A percentile compares a stretch with the other conserved stretches of the same genome.
Evolutionary conservation across 2,797 vertebrate species (phyloP).

Genomic region (Ciconia nigra): DNA sequence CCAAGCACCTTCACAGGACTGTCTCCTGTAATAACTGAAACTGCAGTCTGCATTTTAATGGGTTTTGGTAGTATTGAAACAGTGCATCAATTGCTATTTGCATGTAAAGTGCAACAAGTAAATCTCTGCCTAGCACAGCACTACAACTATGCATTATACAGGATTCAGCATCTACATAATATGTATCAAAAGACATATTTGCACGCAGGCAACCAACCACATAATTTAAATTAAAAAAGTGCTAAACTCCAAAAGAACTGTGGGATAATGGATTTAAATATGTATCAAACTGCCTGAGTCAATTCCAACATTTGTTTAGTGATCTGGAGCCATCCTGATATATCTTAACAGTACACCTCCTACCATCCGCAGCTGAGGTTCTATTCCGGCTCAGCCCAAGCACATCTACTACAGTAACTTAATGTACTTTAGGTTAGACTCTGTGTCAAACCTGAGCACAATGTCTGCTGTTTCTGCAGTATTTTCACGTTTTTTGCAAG

Average conservation of each 20-base stretch:
- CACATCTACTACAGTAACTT: neutral
- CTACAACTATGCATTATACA: neutral
- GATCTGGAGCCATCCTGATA: neutral
- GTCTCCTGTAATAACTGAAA: neutral
- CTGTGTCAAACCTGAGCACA: neutral
- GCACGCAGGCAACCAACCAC: neutral
- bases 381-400: neutral
- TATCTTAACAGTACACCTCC: neutral
- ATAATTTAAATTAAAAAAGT: neutral
- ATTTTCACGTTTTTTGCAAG: neutral
- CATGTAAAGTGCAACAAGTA: neutral
- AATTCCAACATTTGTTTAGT: neutral
- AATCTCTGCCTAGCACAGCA: neutral
- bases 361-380: neutral
- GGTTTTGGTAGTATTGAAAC: neutral
- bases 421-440: neutral
- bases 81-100: neutral
- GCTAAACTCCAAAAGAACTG: neutral
- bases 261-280: neutral
- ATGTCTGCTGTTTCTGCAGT: neutral
- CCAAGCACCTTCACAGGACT: neutral
- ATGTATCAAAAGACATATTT: neutral
- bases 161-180: neutral
- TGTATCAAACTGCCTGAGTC: neutral
- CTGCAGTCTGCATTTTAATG: neutral